These are phyloP conservation scores for Cecropterus lyciades DNA, from an alignment of 1,140 invertebrate genomes.

Conservation along the genomic window DNA sequence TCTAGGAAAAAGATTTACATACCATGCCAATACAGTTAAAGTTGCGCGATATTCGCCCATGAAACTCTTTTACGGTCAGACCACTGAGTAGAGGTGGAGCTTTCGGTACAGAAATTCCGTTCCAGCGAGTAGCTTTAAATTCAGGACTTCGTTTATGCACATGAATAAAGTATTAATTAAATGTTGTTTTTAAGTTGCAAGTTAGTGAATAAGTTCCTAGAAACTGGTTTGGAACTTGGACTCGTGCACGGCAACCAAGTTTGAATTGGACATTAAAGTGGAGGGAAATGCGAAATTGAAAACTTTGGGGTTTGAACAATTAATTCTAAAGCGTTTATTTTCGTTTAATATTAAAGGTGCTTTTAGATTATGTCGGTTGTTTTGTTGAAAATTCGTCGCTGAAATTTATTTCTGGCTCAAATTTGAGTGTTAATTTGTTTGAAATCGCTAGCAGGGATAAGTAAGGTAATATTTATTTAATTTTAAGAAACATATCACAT, in stretches of 20 bases:
- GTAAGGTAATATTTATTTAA: no score
- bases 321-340: slow-evolving; percentile 34
- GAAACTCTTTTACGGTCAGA: not conserved
- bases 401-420: no score
- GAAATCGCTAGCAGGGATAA: not conserved
- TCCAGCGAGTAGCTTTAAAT: slow-evolving; percentile 23
- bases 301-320: slow-evolving; percentile 41
- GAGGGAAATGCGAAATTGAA: slow-evolving; percentile 33
- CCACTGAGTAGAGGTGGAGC: not conserved
- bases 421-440: slow-evolving; percentile 36
- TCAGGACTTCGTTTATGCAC: slow-evolving; percentile 31
- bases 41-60: no score
- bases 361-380: not conserved
- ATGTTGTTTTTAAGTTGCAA: slow-evolving; percentile 48
- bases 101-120: slow-evolving; percentile 19
- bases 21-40: no score
- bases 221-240: slow-evolving; percentile 39
- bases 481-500: no score
- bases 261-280: slow-evolving; percentile 41
- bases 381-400: not conserved
- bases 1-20: no score
- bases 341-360: slow-evolving; percentile 9
- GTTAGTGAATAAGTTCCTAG: slow-evolving; percentile 46
- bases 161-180: slow-evolving; percentile 54
- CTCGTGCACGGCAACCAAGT: slow-evolving; percentile 29